Conservation (phyloP, 2,888 invertebrate species). For the Auanema sp. region DNA sequence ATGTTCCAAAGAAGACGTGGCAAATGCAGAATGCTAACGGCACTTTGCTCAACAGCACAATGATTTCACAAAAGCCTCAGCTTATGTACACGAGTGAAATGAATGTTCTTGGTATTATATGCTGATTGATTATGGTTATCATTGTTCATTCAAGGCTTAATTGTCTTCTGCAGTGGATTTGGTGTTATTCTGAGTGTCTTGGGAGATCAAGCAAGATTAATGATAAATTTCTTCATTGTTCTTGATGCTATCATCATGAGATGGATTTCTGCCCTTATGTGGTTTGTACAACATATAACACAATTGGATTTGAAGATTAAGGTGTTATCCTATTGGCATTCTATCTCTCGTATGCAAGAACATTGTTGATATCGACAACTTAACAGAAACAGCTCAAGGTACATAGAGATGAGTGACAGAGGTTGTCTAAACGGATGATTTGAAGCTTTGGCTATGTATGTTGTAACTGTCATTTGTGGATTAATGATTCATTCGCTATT, state of each 20-base stretch:
- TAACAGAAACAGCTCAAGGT: conserved; percentile 72
- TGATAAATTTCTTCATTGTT: conserved; percentile 83
- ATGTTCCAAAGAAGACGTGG: conserved; percentile 26
- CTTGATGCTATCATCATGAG: conserved; percentile 88
- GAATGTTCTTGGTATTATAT: conserved; percentile 71
- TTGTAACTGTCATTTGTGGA: conserved; percentile 85
- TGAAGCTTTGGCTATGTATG: conserved; percentile 82
- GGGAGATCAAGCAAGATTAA: conserved; percentile 77
- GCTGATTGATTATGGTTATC: not conserved
- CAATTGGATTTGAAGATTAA: conserved; percentile 54
- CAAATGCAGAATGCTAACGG: conserved; percentile 30
- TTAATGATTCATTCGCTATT: conserved; percentile 88
- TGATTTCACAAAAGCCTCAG: conserved; percentile 46
- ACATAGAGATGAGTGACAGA: not conserved
- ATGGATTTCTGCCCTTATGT: conserved; percentile 87
- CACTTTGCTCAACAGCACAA: conserved; percentile 31
- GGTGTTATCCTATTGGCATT: conserved; percentile 76
- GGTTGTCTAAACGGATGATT: not conserved
- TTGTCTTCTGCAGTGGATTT: conserved; percentile 86
- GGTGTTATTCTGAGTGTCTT: conserved; percentile 84
- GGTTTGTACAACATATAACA: conserved; percentile 69
- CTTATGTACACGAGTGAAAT: conserved; percentile 70
- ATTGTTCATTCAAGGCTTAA: conserved; percentile 74
- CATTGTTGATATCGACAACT: conserved; percentile 72
- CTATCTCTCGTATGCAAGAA: conserved; percentile 74